Conservation (phyloP, 2,888 invertebrate genomes). For the Biston stratarius region DNA sequence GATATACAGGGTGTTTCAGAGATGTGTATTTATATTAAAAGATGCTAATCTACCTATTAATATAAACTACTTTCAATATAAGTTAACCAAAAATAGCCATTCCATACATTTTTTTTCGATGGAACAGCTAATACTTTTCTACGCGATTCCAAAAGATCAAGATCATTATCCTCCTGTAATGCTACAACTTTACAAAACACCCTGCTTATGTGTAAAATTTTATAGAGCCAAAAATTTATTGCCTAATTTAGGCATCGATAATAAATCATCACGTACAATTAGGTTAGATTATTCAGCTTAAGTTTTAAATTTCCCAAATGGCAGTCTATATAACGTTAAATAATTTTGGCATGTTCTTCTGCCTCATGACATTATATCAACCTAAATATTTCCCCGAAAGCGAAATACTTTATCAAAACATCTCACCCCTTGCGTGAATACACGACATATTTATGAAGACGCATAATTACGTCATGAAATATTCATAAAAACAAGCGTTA, state of each 20-base stretch:
- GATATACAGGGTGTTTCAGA: no score
- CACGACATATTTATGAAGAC: slow-evolving; percentile 50
- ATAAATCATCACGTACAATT: background rate
- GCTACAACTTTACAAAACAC: no score
- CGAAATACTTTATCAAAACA: slow-evolving; percentile 37
- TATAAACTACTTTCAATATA: no score
- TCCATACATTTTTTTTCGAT: no score
- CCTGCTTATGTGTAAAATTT: no score
- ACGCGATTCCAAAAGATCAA: no score
- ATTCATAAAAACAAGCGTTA: slow-evolving; percentile 62
- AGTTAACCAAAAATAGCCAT: no score
- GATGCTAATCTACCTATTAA: no score
- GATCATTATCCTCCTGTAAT: no score
- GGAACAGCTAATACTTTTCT: no score
- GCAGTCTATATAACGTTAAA: slow-evolving; percentile 9
- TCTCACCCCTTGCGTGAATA: slow-evolving; percentile 41
- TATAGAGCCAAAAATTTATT: background rate
- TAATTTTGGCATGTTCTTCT: slow-evolving; percentile 5
- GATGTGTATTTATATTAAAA: no score
- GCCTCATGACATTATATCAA: slow-evolving; percentile 23
- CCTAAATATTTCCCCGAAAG: slow-evolving; percentile 32
- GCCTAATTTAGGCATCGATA: background rate
- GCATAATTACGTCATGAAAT: slow-evolving; percentile 58
- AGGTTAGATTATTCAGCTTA: background rate
- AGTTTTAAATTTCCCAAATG: slow-evolving; percentile 19